Conservation (phyloP, 2,888 invertebrate genomes). For the Busseola fusca region DNA sequence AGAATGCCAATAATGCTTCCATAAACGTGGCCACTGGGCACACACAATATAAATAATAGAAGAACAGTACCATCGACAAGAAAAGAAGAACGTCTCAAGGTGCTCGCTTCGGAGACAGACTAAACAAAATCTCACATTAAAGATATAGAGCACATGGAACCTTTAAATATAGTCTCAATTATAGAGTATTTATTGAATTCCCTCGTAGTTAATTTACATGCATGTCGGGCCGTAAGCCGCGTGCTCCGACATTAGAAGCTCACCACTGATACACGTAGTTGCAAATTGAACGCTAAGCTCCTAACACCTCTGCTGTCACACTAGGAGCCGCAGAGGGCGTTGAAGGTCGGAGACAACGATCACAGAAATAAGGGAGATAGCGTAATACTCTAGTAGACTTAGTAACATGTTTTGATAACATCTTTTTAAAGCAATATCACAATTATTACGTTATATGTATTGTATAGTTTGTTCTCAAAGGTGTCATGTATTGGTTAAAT, state of each 20-base stretch:
- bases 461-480: no score
- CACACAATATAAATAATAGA: neutral
- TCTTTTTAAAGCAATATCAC: no score
- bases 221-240: conserved; percentile 5
- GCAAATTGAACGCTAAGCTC: conserved; percentile 32
- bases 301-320: conserved; percentile 18
- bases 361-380: neutral
- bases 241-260: conserved; percentile 29
- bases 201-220: neutral
- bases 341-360: conserved; percentile 22
- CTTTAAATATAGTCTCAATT: neutral
- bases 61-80: neutral
- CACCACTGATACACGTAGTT: conserved; percentile 30
- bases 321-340: conserved; percentile 8
- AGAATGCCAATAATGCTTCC: neutral
- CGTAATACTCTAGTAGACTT: neutral
- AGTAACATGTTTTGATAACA: no score
- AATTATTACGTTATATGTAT: no score
- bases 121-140: neutral
- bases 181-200: neutral
- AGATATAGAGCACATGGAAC: no score
- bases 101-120: neutral
- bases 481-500: no score
- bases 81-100: neutral
- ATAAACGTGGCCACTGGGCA: neutral